Conservation (phyloP, 2,113 vertebrate species). For the Elaphurus davidianus region DNA sequence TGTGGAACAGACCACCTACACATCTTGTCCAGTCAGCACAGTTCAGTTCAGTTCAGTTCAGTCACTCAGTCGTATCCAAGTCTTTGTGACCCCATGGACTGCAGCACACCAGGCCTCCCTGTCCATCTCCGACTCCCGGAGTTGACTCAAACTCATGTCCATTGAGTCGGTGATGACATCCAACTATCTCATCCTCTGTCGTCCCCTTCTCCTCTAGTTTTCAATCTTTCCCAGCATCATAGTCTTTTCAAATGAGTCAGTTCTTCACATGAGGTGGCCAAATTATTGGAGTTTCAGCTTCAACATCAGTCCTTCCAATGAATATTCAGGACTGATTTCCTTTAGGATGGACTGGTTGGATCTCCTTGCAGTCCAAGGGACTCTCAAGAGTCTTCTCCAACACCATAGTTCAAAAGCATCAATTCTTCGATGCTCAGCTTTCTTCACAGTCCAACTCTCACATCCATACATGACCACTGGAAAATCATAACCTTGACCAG, state of each 20-base stretch:
- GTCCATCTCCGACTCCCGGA: rapidly evolving
- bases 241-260: neutral
- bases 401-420: neutral
- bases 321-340: neutral
- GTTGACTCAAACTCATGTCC: neutral
- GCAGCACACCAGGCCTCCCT: neutral
- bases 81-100: neutral
- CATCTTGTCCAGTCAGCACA: neutral
- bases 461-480: neutral
- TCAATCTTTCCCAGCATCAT: neutral
- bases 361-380: neutral
- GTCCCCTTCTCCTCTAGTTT: rapidly evolving
- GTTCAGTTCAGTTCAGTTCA: neutral
- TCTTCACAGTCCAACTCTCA: neutral
- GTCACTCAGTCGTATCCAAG: neutral
- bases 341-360: neutral
- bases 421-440: rapidly evolving
- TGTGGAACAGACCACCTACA: neutral
- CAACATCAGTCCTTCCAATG: neutral
- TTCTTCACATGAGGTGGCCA: neutral
- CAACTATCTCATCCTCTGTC: neutral
- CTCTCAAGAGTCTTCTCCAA: neutral
- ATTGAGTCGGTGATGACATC: neutral
- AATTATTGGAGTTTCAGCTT: neutral
- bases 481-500: neutral